Percentiles rank a stretch among this genome's conserved stretches.
phyloP scores from a whole-genome alignment of 2,797 vertebrate genomes.

The Aphelocoma californica region DNA sequence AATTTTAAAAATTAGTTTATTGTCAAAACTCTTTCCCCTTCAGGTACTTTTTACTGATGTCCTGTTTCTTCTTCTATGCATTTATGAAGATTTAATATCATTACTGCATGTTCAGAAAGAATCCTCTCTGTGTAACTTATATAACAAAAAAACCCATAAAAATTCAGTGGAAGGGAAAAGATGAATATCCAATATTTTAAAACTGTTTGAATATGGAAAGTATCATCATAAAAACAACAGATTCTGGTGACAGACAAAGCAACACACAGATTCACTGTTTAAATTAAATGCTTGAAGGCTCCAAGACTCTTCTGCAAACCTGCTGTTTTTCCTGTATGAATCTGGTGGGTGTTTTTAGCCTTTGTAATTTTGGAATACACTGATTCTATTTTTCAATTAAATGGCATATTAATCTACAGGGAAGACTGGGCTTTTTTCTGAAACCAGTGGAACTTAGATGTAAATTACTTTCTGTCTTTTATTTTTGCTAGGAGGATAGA shows the following conservation, averaged over 20 bases:
- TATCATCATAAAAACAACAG: not conserved
- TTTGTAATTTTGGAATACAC: not conserved
- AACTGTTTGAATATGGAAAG: constrained; percentile 11
- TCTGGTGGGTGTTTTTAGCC: not conserved
- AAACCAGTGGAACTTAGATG: not conserved
- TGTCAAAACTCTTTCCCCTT: constrained; percentile 16
- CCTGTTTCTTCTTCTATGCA: not conserved
- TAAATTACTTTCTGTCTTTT: not conserved
- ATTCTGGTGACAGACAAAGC: constrained; percentile 7
- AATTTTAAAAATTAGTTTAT: not conserved
- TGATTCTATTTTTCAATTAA: not conserved
- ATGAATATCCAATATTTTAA: constrained; percentile 4
- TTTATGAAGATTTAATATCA: constrained; percentile 14
- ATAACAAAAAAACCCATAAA: not conserved
- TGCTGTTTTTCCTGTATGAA: not conserved
- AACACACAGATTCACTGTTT: not conserved
- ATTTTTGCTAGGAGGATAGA: not conserved
- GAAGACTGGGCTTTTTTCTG: not conserved
- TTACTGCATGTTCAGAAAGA: not conserved
- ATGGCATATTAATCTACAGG: not conserved
- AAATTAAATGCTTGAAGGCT: constrained; percentile 24
- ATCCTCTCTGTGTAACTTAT: not conserved
- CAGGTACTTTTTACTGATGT: not conserved
- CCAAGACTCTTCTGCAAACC: not conserved
- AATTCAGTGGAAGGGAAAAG: not conserved